Conservation (phyloP, 2,888 invertebrate genomes). For the Drosophila nigricruria region DNA sequence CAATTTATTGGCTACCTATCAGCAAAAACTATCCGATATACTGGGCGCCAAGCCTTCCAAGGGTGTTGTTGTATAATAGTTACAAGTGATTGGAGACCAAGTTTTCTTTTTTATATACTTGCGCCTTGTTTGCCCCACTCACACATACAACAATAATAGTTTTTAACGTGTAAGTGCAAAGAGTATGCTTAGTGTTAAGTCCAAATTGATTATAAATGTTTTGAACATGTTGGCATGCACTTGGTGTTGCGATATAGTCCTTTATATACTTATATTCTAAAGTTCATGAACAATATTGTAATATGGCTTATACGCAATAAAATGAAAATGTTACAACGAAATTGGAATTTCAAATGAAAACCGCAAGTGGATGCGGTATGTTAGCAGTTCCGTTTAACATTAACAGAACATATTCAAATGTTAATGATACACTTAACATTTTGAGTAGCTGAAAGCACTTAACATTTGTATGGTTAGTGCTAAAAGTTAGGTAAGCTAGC, state of each 20-base stretch:
- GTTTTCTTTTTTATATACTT: conserved; percentile 31
- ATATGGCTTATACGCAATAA: conserved; percentile 66
- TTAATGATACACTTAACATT: background rate
- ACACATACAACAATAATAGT: conserved; percentile 46
- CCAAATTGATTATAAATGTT: conserved; percentile 65
- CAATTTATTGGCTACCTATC: conserved; percentile 88
- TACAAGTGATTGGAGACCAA: conserved; percentile 24
- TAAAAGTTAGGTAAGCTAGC: background rate
- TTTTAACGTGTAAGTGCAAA: conserved; percentile 56
- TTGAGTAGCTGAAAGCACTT: too few species aligned
- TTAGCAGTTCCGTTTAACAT: background rate
- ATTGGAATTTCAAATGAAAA: background rate
- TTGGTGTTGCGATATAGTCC: conserved; percentile 64
- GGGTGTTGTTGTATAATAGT: conserved; percentile 90
- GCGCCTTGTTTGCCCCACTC: conserved; percentile 43
- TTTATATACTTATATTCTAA: conserved; percentile 61
- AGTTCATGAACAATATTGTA: conserved; percentile 65
- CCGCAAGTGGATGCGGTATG: background rate
- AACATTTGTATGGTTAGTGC: too few species aligned
- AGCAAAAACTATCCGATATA: conserved; percentile 93
- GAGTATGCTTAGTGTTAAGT: conserved; percentile 51
- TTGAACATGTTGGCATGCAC: conserved; percentile 70
- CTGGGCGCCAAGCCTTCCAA: conserved; percentile 89
- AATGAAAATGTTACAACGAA: conserved; percentile 60
- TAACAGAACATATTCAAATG: background rate